Conservation (phyloP, 2,888 invertebrate genomes). For the Cepaea hortensis region DNA sequence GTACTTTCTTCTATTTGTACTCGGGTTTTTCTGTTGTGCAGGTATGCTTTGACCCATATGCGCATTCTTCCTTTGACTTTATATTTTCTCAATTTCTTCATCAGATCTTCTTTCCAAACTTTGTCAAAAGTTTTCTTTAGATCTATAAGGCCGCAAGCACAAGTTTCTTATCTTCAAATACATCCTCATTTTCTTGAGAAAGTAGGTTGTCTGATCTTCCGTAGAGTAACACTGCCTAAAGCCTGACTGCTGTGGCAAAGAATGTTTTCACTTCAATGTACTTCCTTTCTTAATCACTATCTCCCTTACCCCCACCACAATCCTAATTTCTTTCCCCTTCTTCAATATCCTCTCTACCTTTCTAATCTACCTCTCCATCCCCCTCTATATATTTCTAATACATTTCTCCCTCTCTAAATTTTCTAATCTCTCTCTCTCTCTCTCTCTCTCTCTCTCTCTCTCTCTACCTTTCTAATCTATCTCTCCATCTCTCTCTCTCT, state of each 20-base stretch:
- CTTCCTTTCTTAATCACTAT: not conserved
- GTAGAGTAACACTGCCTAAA: not conserved
- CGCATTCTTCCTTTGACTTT: too few species aligned
- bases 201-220: too few species aligned
- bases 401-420: slow-evolving; percentile 30
- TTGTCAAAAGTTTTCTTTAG: not conserved
- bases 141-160: not conserved
- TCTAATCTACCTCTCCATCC: not conserved
- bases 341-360: not conserved
- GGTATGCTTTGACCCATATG: too few species aligned
- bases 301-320: not conserved
- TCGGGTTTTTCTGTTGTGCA: too few species aligned
- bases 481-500: too few species aligned
- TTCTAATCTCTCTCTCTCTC: not conserved
- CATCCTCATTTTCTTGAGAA: too few species aligned
- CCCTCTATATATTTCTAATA: slow-evolving; percentile 19
- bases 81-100: too few species aligned
- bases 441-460: slow-evolving; percentile 15
- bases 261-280: not conserved
- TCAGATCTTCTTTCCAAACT: too few species aligned
- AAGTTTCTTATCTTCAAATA: too few species aligned
- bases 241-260: not conserved
- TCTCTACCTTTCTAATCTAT: not conserved
- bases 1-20: too few species aligned
- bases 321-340: not conserved